Evolutionary conservation across 2,113 vertebrate genomes (phyloP).

Genomic region (Scatophagus argus): DNA sequence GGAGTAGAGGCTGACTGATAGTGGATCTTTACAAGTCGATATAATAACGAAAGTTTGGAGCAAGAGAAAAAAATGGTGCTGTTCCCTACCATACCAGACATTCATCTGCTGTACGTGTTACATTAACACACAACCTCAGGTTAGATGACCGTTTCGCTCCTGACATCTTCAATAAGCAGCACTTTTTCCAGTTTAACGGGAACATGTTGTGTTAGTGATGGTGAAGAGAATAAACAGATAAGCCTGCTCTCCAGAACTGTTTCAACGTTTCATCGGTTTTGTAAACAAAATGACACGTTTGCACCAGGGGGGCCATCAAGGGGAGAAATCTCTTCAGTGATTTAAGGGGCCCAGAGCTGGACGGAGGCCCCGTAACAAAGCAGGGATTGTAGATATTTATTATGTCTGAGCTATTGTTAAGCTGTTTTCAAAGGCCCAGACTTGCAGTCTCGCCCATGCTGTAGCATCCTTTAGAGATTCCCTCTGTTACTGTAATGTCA

Average conservation of each 20-base stretch:
- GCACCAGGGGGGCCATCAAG: constrained; percentile 20
- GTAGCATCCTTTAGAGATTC: constrained; percentile 9
- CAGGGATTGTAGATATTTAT: constrained; percentile 58
- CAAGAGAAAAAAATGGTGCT: no score
- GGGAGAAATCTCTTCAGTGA: constrained; percentile 25
- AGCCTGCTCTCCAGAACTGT: constrained; percentile 14
- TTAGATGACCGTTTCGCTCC: neutral
- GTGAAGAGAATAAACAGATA: constrained; percentile 38
- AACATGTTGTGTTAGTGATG: neutral
- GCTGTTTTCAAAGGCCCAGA: constrained; percentile 45
- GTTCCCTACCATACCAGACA: no score
- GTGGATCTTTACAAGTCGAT: no score
- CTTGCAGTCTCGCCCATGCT: constrained; percentile 21
- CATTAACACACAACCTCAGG: neutral
- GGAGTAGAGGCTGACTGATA: neutral
- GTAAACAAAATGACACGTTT: constrained; percentile 17
- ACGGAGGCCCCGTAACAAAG: constrained; percentile 34
- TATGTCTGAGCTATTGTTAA: constrained; percentile 59
- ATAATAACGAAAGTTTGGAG: no score
- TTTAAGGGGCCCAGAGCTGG: constrained; percentile 37
- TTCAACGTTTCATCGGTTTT: constrained; percentile 40
- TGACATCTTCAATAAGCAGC: neutral
- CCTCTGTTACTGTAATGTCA: constrained; percentile 25
- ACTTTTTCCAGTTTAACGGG: neutral
- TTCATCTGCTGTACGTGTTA: neutral